Evolutionary conservation across 2,797 vertebrate species (phyloP).

Genomic region (Emydoidea blandingii): DNA sequence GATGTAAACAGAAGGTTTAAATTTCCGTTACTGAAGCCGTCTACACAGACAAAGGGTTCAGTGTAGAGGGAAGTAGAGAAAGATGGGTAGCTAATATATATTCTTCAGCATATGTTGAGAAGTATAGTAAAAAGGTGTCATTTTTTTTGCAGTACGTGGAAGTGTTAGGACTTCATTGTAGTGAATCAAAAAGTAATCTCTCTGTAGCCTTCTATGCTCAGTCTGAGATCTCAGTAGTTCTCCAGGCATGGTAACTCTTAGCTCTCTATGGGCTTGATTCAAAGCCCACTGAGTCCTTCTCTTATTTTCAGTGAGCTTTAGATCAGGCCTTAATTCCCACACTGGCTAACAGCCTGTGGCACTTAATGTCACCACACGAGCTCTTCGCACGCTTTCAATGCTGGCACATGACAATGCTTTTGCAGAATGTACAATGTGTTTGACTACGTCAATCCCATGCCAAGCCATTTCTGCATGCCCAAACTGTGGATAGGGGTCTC

Average conservation of each 20-base stretch:
- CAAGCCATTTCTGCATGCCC: constrained; percentile 73
- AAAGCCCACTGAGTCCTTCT: constrained; percentile 7
- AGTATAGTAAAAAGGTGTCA: not conserved
- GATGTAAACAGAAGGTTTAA: constrained; percentile 73
- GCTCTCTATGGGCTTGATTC: constrained; percentile 18
- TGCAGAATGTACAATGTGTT: constrained; percentile 23
- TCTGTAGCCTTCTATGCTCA: constrained; percentile 5
- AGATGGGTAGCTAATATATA: not conserved
- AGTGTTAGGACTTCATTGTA: not conserved
- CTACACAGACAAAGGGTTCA: constrained; percentile 32
- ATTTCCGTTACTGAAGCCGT: constrained; percentile 39
- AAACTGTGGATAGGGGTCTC: constrained; percentile 65
- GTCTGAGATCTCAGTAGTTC: constrained; percentile 35
- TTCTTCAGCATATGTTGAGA: not conserved
- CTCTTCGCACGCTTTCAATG: constrained; percentile 48
- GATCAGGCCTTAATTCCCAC: constrained; percentile 58
- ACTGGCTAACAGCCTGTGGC: constrained; percentile 21
- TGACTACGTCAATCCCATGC: constrained; percentile 58
- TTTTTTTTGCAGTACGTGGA: not conserved
- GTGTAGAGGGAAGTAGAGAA: not conserved
- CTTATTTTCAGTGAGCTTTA: constrained; percentile 52
- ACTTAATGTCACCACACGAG: constrained; percentile 11
- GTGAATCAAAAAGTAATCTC: not conserved
- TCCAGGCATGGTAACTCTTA: not conserved
- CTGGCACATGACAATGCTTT: constrained; percentile 23